These are phyloP conservation scores for Leptinotarsa defecta DNA, from an alignment of 1,140 invertebrate genomes.

Conservation along the genomic window DNA sequence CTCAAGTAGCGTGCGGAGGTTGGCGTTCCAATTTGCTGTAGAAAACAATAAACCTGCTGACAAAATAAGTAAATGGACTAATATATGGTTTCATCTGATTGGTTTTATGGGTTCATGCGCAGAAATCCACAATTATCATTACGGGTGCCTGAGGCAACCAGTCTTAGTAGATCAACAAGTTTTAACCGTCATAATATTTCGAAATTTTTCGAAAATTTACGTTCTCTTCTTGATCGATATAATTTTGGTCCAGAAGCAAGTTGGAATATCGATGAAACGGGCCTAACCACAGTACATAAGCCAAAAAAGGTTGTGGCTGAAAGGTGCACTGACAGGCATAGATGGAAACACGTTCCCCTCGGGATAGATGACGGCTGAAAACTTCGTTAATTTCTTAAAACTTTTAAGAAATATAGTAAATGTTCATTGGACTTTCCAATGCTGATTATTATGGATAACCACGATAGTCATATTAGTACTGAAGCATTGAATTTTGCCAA, in stretches of 20 bases:
- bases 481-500: constrained; percentile 23
- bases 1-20: too few species aligned
- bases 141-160: too few species aligned
- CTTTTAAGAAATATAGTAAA: constrained; percentile 54
- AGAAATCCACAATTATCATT: too few species aligned
- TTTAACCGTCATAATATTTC: too few species aligned
- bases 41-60: background rate
- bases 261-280: constrained; percentile 23
- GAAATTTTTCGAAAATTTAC: too few species aligned
- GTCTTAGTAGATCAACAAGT: too few species aligned
- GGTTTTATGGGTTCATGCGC: too few species aligned
- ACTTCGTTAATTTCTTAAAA: constrained; percentile 57
- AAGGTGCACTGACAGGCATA: constrained; percentile 52
- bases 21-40: background rate
- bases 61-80: background rate
- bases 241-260: too few species aligned
- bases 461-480: constrained; percentile 11
- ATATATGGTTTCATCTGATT: too few species aligned
- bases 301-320: constrained; percentile 32
- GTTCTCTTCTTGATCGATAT: too few species aligned
- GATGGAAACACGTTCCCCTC: constrained; percentile 50
- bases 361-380: constrained; percentile 56
- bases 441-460: constrained; percentile 7
- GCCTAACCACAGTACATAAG: constrained; percentile 24
- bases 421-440: constrained; percentile 17